phyloP scores from a whole-genome alignment of 64 coral and sea anemone species.

The Cladopsammia gracilis region DNA sequence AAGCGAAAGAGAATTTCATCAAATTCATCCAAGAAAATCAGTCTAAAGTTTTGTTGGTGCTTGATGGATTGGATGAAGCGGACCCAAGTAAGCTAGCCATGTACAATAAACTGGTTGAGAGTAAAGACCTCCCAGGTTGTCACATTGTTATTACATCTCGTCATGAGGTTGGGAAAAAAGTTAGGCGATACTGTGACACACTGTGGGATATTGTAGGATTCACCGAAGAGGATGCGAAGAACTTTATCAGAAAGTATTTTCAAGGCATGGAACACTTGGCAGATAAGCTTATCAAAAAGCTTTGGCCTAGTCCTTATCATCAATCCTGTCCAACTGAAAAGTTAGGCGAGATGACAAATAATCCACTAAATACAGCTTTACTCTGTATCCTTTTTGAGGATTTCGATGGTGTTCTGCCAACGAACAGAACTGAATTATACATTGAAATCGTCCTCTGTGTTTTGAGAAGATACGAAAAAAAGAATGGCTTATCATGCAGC shows the following conservation, averaged over 20 bases:
- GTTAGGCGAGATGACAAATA: not conserved
- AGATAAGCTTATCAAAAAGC: not conserved
- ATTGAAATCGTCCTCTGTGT: not conserved
- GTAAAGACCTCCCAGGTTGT: not conserved
- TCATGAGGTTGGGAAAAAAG: not conserved
- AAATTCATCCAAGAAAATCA: conserved; percentile 9
- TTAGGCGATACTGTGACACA: conserved; percentile 3
- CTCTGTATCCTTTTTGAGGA: conserved; percentile 9
- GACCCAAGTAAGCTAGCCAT: too few relatives aligned
- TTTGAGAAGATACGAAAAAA: not conserved
- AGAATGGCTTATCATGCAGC: too few relatives aligned
- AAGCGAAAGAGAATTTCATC: not conserved
- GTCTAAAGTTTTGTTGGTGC: not conserved
- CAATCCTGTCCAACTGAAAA: too few relatives aligned
- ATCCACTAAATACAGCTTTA: not conserved
- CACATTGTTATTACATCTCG: not conserved
- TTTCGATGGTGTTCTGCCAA: not conserved
- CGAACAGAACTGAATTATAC: not conserved
- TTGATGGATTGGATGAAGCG: conserved; percentile 34
- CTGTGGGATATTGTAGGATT: conserved; percentile 2
- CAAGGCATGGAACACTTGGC: not conserved
- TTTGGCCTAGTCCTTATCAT: not conserved
- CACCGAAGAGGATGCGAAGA: not conserved
- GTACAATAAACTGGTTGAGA: not conserved
- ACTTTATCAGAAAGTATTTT: not conserved